phyloP scores from a whole-genome alignment of 2,113 vertebrate species.

The Hiodon tergisus region DNA sequence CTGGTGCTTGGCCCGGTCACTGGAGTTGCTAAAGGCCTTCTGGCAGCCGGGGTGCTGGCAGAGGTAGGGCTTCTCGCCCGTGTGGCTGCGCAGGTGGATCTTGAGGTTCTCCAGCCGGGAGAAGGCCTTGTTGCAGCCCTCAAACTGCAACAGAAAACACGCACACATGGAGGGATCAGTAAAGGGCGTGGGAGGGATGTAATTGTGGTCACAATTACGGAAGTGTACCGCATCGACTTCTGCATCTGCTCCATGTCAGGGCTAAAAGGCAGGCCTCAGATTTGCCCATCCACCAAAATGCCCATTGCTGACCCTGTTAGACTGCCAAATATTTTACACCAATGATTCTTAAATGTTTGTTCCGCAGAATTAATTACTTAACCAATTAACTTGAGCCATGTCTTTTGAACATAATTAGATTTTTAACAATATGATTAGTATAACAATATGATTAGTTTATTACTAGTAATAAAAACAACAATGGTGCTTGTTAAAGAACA shows the following conservation, averaged over 20 bases:
- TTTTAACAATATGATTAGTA: no score
- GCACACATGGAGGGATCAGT: slow-evolving; percentile 27
- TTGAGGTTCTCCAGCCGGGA: slow-evolving; percentile 97
- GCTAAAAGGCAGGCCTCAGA: neutral
- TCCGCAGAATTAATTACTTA: no score
- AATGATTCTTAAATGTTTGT: no score
- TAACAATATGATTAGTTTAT: no score
- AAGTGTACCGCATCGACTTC: neutral
- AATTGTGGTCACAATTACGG: neutral
- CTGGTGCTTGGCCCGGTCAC: slow-evolving; percentile 95
- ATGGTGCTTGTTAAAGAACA: no score
- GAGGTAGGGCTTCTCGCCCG: slow-evolving; percentile 95
- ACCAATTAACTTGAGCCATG: no score
- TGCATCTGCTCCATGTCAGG: slow-evolving; percentile 18
- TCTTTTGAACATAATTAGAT: no score
- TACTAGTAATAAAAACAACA: no score
- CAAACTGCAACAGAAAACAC: slow-evolving; percentile 71
- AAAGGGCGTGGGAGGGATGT: slow-evolving; percentile 2
- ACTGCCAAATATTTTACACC: neutral
- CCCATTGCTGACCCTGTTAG: neutral
- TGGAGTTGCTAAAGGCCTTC: slow-evolving; percentile 99
- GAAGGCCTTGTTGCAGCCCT: slow-evolving; percentile 97
- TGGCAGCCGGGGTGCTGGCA: slow-evolving; percentile 97
- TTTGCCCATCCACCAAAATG: no score
- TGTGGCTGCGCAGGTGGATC: slow-evolving; percentile 97